Percentiles rank a stretch among this genome's conserved stretches.
Conservation (phyloP, 1,140 invertebrate genomes). For the Danaus plexippus region DNA sequence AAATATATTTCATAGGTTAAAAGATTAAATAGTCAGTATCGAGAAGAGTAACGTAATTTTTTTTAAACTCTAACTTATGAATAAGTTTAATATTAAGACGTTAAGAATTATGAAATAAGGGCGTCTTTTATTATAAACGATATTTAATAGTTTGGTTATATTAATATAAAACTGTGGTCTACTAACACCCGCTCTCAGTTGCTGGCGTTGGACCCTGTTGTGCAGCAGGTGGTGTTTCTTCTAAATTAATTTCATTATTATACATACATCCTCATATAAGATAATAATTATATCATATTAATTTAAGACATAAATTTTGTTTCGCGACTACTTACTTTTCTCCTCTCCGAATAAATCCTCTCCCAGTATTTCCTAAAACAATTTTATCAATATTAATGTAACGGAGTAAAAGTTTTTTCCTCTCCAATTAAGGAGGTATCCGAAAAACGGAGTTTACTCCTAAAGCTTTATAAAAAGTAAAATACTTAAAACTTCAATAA, state of each 20-base stretch:
- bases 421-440: too few species aligned
- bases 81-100: too few species aligned
- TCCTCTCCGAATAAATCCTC: slow-evolving; percentile 30
- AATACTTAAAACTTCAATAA: neutral
- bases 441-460: too few species aligned
- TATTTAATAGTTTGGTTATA: too few species aligned
- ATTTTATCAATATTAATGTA: neutral
- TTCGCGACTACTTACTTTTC: slow-evolving; percentile 26
- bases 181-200: slow-evolving; percentile 41
- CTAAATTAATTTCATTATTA: slow-evolving; percentile 15
- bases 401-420: too few species aligned
- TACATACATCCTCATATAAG: neutral
- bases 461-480: neutral
- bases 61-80: too few species aligned
- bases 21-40: too few species aligned
- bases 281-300: too few species aligned
- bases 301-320: neutral
- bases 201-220: slow-evolving; percentile 36
- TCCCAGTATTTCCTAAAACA: slow-evolving; percentile 22
- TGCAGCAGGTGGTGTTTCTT: slow-evolving; percentile 10
- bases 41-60: too few species aligned
- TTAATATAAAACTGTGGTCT: neutral
- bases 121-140: too few species aligned
- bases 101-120: too few species aligned
- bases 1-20: too few species aligned